Evolutionary conservation across 2,113 vertebrate species (phyloP).

Genomic region (Serilophus lunatus): DNA sequence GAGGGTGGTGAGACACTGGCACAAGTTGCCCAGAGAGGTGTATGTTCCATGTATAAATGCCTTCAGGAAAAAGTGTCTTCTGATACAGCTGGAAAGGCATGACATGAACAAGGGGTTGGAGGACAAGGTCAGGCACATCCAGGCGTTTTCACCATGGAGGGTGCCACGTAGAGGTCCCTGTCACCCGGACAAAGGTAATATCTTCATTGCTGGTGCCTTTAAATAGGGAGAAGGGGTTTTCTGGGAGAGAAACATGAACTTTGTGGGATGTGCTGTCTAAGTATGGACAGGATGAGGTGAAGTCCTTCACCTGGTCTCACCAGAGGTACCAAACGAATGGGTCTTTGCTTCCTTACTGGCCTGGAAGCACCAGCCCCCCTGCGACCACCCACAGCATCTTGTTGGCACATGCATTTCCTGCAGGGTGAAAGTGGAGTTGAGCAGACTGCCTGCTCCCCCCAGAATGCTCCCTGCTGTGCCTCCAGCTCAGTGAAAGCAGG

Average conservation of each 20-base stretch:
- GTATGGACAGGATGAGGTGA: fast-evolving
- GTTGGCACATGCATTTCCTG: not conserved
- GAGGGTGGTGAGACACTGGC: fast-evolving
- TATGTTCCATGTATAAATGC: not conserved
- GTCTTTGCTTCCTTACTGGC: not conserved
- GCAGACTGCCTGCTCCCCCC: not conserved
- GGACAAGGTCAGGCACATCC: not conserved
- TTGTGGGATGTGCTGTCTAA: not conserved
- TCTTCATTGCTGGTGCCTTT: not conserved
- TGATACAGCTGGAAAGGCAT: not conserved
- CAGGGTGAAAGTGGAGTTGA: not conserved
- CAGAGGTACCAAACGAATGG: not conserved
- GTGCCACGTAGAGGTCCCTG: not conserved
- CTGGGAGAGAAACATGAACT: not conserved
- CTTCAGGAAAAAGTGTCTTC: not conserved
- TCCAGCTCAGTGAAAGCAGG: constrained; percentile 4
- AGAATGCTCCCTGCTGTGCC: not conserved
- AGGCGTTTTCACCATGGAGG: not conserved
- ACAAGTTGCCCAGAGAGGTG: too few relatives aligned
- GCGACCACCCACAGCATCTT: not conserved
- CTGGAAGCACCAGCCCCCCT: not conserved
- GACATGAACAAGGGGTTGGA: not conserved
- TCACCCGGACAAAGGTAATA: not conserved
- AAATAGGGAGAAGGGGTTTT: not conserved
- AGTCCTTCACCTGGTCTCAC: not conserved